Evolutionary conservation across 2,113 vertebrate species (phyloP).

Genomic region (Myodes glareolus): DNA sequence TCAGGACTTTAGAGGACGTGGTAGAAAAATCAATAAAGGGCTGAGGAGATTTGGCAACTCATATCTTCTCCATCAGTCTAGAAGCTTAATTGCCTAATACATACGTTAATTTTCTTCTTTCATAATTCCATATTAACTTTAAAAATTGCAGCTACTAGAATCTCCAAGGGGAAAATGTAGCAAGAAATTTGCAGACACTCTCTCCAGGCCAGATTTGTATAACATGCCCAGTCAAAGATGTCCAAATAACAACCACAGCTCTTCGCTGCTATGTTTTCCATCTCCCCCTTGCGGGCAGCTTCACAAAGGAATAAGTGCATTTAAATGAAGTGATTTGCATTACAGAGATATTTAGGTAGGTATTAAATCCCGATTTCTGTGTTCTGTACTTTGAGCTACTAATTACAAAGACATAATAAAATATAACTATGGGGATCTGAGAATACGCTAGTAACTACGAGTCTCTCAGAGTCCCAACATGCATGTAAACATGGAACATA

Average conservation of each 20-base stretch:
- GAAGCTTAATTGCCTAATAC: background rate
- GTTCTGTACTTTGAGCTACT: background rate
- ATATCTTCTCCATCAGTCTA: background rate
- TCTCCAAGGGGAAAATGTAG: background rate
- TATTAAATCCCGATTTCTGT: background rate
- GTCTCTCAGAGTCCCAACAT: background rate
- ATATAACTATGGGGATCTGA: background rate
- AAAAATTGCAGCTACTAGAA: constrained; percentile 3
- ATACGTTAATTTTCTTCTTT: constrained; percentile 7
- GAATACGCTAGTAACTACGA: no score
- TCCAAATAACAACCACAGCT: background rate
- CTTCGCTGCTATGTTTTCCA: background rate
- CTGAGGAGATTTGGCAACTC: background rate
- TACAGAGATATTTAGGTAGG: background rate
- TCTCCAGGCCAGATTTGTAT: background rate
- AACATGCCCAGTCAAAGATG: background rate
- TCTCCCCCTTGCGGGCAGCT: background rate
- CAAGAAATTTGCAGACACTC: background rate
- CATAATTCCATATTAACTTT: background rate
- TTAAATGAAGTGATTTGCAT: background rate
- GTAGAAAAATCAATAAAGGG: background rate
- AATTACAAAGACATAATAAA: background rate
- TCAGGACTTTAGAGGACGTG: background rate
- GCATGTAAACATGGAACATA: background rate
- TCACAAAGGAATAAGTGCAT: background rate